phyloP scores from a whole-genome alignment of 1,140 invertebrate species.

The Bradysia coprophila region DNA sequence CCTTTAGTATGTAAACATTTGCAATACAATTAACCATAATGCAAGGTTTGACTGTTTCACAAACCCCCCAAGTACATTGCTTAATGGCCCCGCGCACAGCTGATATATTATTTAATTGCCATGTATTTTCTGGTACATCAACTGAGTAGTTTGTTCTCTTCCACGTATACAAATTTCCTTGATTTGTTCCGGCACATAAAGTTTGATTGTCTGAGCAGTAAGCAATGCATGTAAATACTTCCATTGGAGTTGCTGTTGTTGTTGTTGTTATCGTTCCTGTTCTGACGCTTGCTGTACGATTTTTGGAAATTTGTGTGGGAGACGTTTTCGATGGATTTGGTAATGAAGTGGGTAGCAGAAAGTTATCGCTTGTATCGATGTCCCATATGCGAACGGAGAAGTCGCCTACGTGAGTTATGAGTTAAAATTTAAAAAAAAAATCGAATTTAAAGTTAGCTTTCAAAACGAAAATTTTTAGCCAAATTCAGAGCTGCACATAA shows the following conservation, averaged over 20 bases:
- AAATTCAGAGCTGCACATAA: too few relatives aligned
- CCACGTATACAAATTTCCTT: conserved; percentile 84
- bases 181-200: conserved; percentile 78
- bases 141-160: conserved; percentile 27
- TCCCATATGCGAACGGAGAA: conserved; percentile 83
- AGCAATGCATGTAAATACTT: conserved; percentile 53
- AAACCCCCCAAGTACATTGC: conserved; percentile 52
- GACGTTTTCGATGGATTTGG: conserved; percentile 10
- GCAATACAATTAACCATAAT: conserved; percentile 72
- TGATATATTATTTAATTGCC: conserved; percentile 44
- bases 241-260: conserved; percentile 26
- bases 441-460: too few relatives aligned
- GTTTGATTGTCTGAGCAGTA: conserved; percentile 44
- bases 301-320: conserved; percentile 1
- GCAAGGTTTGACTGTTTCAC: conserved; percentile 43
- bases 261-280: conserved; percentile 12
- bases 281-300: conserved; percentile 3
- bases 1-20: conserved; percentile 58
- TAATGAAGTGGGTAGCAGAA: conserved; percentile 42
- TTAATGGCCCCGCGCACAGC: conserved; percentile 50
- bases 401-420: conserved; percentile 30
- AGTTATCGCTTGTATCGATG: conserved; percentile 82
- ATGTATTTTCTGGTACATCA: conserved; percentile 30
- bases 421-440: too few relatives aligned
- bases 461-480: too few relatives aligned